phyloP scores from a whole-genome alignment of 2,113 vertebrate genomes.

The Myotis brandtii region DNA sequence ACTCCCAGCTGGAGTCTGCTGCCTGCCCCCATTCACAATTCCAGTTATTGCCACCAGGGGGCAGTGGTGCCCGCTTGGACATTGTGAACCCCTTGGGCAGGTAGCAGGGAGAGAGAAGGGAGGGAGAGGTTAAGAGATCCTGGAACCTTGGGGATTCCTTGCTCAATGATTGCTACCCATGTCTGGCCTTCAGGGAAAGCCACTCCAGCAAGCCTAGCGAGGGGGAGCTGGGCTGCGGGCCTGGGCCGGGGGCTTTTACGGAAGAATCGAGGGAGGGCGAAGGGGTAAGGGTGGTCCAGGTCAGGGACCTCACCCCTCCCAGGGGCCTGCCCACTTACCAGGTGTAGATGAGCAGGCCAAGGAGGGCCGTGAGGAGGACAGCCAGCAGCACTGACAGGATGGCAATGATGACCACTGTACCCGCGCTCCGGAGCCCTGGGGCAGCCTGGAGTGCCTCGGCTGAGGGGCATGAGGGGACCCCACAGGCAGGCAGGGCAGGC shows the following conservation, averaged over 20 bases:
- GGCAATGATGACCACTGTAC: slow-evolving; percentile 73
- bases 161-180: neutral
- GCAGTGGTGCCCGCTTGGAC: neutral
- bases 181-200: neutral
- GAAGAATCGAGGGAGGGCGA: too few relatives aligned
- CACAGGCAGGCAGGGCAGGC: neutral
- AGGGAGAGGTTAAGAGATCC: neutral
- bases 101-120: too few relatives aligned
- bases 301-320: neutral
- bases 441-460: neutral
- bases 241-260: too few relatives aligned
- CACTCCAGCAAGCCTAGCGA: neutral
- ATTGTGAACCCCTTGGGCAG: neutral
- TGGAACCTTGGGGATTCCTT: neutral
- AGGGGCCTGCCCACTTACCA: slow-evolving; percentile 41
- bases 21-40: neutral
- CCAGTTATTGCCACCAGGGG: neutral
- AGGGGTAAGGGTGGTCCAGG: neutral
- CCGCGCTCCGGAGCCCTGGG: neutral
- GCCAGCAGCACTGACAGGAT: slow-evolving; percentile 83
- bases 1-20: accelerated
- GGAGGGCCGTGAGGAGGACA: slow-evolving; percentile 75
- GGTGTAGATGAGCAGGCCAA: slow-evolving; percentile 53
- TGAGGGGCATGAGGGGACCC: slow-evolving; percentile 33
- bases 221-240: too few relatives aligned